Conservation (phyloP, 2,888 invertebrate genomes). For the Nemoura dubitans region DNA sequence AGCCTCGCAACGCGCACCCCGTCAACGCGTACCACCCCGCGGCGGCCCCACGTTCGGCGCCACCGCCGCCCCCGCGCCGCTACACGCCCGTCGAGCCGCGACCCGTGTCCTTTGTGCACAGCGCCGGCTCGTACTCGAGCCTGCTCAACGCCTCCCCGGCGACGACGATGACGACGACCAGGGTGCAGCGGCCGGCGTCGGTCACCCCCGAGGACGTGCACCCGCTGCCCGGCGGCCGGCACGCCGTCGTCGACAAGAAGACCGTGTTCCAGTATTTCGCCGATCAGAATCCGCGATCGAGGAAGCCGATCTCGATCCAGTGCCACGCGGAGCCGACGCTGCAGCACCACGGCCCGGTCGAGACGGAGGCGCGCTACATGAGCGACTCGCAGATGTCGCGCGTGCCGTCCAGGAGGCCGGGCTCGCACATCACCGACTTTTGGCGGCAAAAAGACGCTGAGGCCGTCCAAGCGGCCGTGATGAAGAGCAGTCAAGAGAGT, state of each 20-base stretch:
- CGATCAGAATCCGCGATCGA: slow-evolving; percentile 76
- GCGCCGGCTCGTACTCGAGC: slow-evolving; percentile 53
- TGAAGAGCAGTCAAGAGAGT: slow-evolving; percentile 1
- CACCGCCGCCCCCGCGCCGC: slow-evolving; percentile 76
- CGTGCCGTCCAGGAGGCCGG: slow-evolving; percentile 42
- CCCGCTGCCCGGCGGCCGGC: slow-evolving; percentile 31
- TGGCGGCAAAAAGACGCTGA: slow-evolving; percentile 54
- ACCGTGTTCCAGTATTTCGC: slow-evolving; percentile 70
- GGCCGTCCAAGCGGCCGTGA: slow-evolving; percentile 1
- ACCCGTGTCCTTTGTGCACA: slow-evolving; percentile 67
- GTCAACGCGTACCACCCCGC: slow-evolving; percentile 52
- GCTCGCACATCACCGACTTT: slow-evolving; percentile 53
- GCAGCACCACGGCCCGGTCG: too few relatives aligned
- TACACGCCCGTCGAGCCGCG: slow-evolving; percentile 61
- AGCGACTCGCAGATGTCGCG: slow-evolving; percentile 63
- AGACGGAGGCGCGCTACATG: neutral
- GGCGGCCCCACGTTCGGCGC: slow-evolving; percentile 84
- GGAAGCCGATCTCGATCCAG: slow-evolving; percentile 74
- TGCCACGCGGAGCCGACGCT: slow-evolving; percentile 58
- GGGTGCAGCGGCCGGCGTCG: slow-evolving; percentile 58
- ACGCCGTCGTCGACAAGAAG: slow-evolving; percentile 22
- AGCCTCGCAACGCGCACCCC: neutral
- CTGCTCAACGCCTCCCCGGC: slow-evolving; percentile 35
- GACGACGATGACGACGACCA: slow-evolving; percentile 62
- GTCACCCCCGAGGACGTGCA: slow-evolving; percentile 57